Percentiles rank a stretch among this genome's conserved stretches.
Evolutionary conservation across 2,113 vertebrate genomes (phyloP).

Genomic region (Scytalopus superciliaris): DNA sequence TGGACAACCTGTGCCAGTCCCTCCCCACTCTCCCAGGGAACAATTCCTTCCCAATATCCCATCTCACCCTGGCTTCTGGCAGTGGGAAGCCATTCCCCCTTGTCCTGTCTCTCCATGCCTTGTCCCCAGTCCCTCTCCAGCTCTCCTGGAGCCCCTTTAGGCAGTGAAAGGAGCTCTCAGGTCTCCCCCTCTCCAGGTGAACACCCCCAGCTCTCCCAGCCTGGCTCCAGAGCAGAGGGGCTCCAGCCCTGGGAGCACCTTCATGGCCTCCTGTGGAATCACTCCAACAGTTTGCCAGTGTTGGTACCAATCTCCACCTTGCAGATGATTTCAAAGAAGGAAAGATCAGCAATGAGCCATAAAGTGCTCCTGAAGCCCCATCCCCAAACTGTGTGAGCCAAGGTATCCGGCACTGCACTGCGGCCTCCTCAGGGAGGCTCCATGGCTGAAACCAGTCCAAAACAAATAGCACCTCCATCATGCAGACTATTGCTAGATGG

Average conservation of each 20-base stretch:
- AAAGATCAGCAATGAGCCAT: rapidly evolving
- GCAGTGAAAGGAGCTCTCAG: rapidly evolving
- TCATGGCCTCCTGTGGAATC: background rate
- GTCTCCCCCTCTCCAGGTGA: rapidly evolving
- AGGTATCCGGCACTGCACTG: rapidly evolving
- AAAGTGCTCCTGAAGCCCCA: background rate
- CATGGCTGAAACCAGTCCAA: background rate
- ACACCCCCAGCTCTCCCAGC: background rate
- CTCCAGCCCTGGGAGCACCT: background rate
- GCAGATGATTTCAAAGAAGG: background rate
- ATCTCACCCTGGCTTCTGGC: background rate
- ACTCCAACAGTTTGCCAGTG: rapidly evolving
- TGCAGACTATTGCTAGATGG: background rate
- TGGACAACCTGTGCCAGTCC: background rate
- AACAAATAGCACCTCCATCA: background rate
- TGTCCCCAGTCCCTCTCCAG: background rate
- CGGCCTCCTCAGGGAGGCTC: background rate
- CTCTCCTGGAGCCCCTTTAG: background rate
- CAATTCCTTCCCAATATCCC: background rate
- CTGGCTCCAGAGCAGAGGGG: background rate
- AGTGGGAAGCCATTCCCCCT: background rate
- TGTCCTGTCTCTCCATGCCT: background rate
- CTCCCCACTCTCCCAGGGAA: rapidly evolving
- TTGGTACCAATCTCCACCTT: background rate
- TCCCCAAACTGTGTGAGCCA: background rate